A percentile compares a stretch with the other conserved stretches of the same genome.
Evolutionary conservation across 1,140 invertebrate genomes (phyloP).

Genomic region (Drosophila azteca): DNA sequence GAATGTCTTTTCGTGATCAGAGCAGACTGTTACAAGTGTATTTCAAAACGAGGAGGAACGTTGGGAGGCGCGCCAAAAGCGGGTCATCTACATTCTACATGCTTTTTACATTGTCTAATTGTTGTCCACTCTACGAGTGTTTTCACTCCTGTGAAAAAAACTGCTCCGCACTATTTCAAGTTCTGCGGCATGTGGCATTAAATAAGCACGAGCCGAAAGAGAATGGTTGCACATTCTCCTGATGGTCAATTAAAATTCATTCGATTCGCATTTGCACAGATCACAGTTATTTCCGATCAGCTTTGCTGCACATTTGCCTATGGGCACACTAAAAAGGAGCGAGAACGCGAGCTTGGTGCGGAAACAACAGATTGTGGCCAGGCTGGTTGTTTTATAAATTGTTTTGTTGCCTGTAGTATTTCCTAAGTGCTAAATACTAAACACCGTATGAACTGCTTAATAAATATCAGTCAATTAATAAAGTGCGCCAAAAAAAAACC

Average conservation of each 20-base stretch:
- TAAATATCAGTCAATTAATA: background rate
- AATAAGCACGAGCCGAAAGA: constrained; percentile 8
- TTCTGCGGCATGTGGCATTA: constrained; percentile 44
- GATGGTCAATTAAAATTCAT: constrained; percentile 70
- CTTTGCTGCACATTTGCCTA: constrained; percentile 40
- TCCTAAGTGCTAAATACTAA: no score
- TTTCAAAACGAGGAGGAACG: no score
- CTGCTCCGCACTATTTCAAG: constrained; percentile 34
- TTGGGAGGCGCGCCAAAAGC: no score
- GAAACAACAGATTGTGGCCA: constrained; percentile 10
- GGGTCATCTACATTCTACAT: no score
- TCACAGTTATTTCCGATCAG: constrained; percentile 63
- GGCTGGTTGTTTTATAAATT: constrained; percentile 39
- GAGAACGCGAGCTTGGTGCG: constrained; percentile 46
- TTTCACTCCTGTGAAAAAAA: constrained; percentile 58
- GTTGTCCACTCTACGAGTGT: constrained; percentile 42
- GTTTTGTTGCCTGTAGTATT: constrained; percentile 32
- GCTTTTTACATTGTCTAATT: no score
- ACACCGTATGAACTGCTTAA: constrained; percentile 27
- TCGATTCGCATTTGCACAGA: constrained; percentile 37
- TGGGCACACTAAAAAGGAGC: constrained; percentile 9
- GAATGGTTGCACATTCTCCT: constrained; percentile 51
- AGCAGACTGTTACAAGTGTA: no score
- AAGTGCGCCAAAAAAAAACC: background rate
- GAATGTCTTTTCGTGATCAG: no score